Evolutionary conservation across 1,140 invertebrate species (phyloP), one percentile per base, ranked within the genome.

Genomic region (Ceratosolen fusciceps): DNA sequence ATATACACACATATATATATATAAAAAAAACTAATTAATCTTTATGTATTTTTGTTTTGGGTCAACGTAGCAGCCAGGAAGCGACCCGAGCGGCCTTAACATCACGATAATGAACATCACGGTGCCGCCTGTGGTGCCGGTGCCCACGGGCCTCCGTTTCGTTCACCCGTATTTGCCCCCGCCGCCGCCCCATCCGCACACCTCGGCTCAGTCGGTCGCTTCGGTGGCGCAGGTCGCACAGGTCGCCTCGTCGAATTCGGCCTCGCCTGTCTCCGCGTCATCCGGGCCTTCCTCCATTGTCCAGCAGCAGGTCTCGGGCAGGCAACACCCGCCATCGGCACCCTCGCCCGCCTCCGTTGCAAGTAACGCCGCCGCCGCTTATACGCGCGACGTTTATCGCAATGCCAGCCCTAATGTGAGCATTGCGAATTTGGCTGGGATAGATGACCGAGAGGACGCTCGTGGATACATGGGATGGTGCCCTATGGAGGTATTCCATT

Each of bases 111-210:
- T 79, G 78, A 81, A 81, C 56, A 81, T 81, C 47, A 77, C 81
- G 47, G 81, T 79, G 34, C 75, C 75, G 29, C 77, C 73, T 8
- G 71, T 73, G 56, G 74, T 74, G 9, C 79, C 81, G 34, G 81
- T 80, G 24, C 83, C 83, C 12, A 86, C 89, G 80, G 86, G 88
- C 49, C 83, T 90, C 9, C 86, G 89, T 47, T 90, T 89, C 84
- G 88, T 89, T n/a, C 88, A 90, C 84, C 83, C 88, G 0, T 90
- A 89, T 77, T 84, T 86, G 65, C 87, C 86, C 49, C 86, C 87
- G 70, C 84, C 85, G 14, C 84, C 88, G 7, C 65, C 58, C 5
- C 79, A 80, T 43, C 74, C 70, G 19, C 74, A 72, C 24, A 68
- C 74, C 26, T 72, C 83, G 67, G 60, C 85, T 68, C 82, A 83